Conservation (phyloP, 2,113 vertebrate genomes). For the Ovibos moschatus region DNA sequence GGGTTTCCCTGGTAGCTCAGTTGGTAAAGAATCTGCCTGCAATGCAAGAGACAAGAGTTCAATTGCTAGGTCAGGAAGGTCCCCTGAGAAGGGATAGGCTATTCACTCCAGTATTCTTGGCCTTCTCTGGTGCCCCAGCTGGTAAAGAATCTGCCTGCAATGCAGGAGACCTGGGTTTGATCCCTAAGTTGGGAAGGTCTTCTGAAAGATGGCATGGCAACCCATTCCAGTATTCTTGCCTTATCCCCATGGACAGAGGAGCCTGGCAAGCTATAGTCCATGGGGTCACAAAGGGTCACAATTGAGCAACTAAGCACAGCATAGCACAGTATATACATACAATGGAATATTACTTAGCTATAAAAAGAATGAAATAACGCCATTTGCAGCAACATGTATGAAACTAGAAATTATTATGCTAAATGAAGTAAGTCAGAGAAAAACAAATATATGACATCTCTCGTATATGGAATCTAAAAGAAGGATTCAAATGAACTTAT, state of each 20-base stretch:
- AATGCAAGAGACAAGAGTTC: not conserved
- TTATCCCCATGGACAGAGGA: not conserved
- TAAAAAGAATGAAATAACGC: not conserved
- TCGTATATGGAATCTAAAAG: not conserved
- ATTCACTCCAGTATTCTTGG: not conserved
- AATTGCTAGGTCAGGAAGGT: not conserved
- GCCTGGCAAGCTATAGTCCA: not conserved
- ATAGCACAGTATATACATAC: not conserved
- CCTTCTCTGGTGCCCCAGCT: not conserved
- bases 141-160: not conserved
- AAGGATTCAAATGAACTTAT: not conserved
- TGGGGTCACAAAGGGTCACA: not conserved
- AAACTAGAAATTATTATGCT: not conserved
- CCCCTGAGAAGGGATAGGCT: not conserved
- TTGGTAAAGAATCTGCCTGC: not conserved
- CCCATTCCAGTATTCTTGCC: not conserved
- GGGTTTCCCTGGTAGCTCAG: not conserved
- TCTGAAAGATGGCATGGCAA: accelerated
- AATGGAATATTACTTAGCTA: not conserved
- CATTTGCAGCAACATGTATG: not conserved
- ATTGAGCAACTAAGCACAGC: not conserved
- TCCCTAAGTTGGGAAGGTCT: not conserved
- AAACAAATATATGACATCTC: not conserved
- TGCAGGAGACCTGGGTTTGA: not conserved
- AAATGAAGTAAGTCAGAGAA: not conserved